Conservation (phyloP, 2,797 vertebrate species). For the Coranthus polyacanthus region DNA sequence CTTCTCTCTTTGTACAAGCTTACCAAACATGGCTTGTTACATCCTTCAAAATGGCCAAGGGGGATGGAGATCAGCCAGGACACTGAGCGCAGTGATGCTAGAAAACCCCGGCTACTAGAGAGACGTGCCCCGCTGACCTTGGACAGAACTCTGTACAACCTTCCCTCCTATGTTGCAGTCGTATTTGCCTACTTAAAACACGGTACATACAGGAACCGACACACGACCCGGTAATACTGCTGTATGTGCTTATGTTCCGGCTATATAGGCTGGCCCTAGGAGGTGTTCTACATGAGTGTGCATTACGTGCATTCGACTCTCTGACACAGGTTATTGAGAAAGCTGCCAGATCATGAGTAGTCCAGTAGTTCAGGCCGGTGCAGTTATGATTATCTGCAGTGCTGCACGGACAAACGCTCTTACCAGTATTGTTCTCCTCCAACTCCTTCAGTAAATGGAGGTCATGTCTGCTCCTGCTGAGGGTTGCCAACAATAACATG, state of each 20-base stretch:
- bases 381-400: slow-evolving; percentile 58
- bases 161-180: slow-evolving; percentile 14
- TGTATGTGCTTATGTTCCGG: not conserved
- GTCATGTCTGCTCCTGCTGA: slow-evolving; percentile 50
- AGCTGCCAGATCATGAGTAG: slow-evolving; percentile 43
- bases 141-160: slow-evolving; percentile 36
- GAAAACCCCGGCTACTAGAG: slow-evolving; percentile 32
- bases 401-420: slow-evolving; percentile 43
- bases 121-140: slow-evolving; percentile 57
- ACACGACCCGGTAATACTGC: not conserved
- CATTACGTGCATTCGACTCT: slow-evolving; percentile 24
- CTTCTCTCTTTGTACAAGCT: slow-evolving; percentile 38
- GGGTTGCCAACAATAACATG: slow-evolving; percentile 59
- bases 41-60: slow-evolving; percentile 52
- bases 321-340: slow-evolving; percentile 23
- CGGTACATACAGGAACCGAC: not conserved
- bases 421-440: slow-evolving; percentile 18
- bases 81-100: slow-evolving; percentile 31
- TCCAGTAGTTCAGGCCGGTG: slow-evolving; percentile 35
- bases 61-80: slow-evolving; percentile 41
- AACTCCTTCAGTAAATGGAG: slow-evolving; percentile 51
- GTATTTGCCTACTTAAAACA: slow-evolving; percentile 10
- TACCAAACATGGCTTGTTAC: slow-evolving; percentile 71
- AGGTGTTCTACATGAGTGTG: slow-evolving; percentile 11
- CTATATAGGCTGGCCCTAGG: not conserved